Base-by-base conservation (phyloP, 30 jellyfish, hydroid and myxozoan genomes). In the Aurelia coerulea region DNA sequence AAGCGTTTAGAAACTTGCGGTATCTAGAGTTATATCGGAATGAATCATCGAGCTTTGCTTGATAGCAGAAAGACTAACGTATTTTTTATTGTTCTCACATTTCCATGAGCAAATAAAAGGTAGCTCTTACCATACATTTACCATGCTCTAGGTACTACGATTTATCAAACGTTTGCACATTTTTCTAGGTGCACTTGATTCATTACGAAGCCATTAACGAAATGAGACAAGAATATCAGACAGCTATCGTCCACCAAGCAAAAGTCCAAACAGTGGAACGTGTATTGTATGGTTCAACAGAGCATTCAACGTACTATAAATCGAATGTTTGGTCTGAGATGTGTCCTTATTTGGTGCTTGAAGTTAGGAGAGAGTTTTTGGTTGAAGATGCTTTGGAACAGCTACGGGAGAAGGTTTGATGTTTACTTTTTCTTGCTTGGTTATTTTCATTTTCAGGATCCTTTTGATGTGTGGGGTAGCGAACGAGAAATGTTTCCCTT, bases 341-440 rank as follows among this genome's bases (percentile, higher is more conserved):
- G 97, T 94, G 99, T 78, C 99, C 99, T 2, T 94, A 94, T 65
- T 86, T 94, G 34, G 86, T 94, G 50, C 85, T 94, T 29, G 97
- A 94, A 64, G 82, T 94, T 41, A 58, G 97, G 41, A 76, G 99
- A 42, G 94, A 88, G 63, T 72, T 83, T 68, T 37, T 94, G 12
- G 95, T 94, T 8, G 91, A 84, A 19, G 99, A 89, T 67, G 91
- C 99, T 15, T 37, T 94, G 86, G 86, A 73, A 29, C 97, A 87
- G 65, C 80, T 94, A 4, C 92, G 83, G 29, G 80, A 74, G 19
- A 94, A 94, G 96, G 99, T 88, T 19, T 5, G 85, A 33, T 56
- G 17, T 5, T 16, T 41, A 4, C 56, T 23, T 50, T 34, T 42
- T 23, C 67, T 2, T 23, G 31, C 16, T 39, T 39, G 51, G 0